A percentile compares a stretch with the other conserved stretches of the same genome.
These are phyloP conservation scores for Pristionchus fissidentatus DNA, from an alignment of 2,888 invertebrate species.

Conservation along the genomic window DNA sequence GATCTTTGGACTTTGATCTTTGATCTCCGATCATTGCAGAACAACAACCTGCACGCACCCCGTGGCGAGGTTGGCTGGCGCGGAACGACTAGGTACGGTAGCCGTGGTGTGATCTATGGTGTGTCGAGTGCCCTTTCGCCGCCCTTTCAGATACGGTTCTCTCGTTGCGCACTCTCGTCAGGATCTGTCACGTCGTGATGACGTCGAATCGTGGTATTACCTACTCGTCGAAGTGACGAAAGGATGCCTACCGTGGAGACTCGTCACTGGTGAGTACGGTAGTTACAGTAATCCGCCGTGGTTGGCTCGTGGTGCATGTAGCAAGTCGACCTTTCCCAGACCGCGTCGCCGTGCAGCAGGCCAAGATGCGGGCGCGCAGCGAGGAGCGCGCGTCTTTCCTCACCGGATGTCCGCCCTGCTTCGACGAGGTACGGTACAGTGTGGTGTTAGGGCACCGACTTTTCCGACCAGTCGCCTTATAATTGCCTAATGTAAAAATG, in stretches of 20 bases:
- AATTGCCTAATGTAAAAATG: too few relatives aligned
- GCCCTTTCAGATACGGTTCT: constrained; percentile 57
- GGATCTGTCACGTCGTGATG: constrained; percentile 64
- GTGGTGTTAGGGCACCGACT: not conserved
- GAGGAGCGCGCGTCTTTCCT: constrained; percentile 22
- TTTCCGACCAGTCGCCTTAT: not conserved
- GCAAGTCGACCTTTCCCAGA: constrained; percentile 31
- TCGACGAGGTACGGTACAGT: not conserved
- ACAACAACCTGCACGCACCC: constrained; percentile 53
- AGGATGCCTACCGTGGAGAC: constrained; percentile 65
- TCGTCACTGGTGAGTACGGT: constrained; percentile 54
- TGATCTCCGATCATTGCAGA: constrained; percentile 48
- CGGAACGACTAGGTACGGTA: constrained; percentile 59
- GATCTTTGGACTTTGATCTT: constrained; percentile 35
- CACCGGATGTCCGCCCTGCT: constrained; percentile 42
- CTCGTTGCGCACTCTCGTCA: constrained; percentile 61
- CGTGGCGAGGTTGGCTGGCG: constrained; percentile 67
- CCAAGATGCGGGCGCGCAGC: constrained; percentile 40
- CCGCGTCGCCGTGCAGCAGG: constrained; percentile 16
- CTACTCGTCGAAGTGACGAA: constrained; percentile 65
- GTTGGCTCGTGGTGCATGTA: not conserved
- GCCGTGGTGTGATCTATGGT: not conserved
- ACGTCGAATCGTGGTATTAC: constrained; percentile 66
- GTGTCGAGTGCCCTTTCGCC: not conserved
- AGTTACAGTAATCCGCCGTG: too few relatives aligned